phyloP scores from a whole-genome alignment of 37 sponge, comb jelly and placozoan genomes.

The Petrosia ficiformis region DNA sequence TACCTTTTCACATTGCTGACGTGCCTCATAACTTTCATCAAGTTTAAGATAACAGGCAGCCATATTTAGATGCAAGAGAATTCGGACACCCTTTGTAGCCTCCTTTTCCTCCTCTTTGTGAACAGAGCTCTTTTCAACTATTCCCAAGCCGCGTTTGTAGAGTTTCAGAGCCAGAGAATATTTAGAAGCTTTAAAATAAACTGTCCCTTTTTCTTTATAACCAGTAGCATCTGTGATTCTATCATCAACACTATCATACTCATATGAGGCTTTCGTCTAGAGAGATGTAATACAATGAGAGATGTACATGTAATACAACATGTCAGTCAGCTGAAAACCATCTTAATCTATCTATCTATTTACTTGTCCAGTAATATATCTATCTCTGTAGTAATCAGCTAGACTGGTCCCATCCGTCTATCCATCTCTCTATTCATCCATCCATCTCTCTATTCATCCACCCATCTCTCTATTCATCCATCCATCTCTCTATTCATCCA shows the following conservation, averaged over 20 bases:
- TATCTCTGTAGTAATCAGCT: neutral
- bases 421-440: too few species aligned
- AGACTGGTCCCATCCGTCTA: too few species aligned
- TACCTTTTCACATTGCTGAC: conserved; percentile 70
- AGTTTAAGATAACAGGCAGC: conserved; percentile 82
- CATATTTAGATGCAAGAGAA: conserved; percentile 71
- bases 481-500: too few species aligned
- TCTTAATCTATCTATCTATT: too few species aligned
- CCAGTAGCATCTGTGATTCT: conserved; percentile 57
- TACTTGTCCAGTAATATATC: too few species aligned
- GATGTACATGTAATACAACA: neutral
- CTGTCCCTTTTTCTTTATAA: conserved; percentile 82
- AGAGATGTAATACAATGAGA: neutral
- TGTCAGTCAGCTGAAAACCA: too few species aligned
- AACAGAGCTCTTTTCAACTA: conserved; percentile 46
- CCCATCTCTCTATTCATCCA: too few species aligned
- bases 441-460: too few species aligned
- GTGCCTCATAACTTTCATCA: conserved; percentile 34
- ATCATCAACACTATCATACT: conserved; percentile 75
- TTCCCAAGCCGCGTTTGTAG: conserved; percentile 65
- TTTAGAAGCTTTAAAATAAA: conserved; percentile 76
- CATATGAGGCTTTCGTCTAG: conserved; percentile 75
- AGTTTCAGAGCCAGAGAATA: conserved; percentile 72
- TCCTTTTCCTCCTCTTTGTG: conserved; percentile 68
- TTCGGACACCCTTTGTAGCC: conserved; percentile 28